phyloP scores from a whole-genome alignment of 1,140 invertebrate species.

The Charaxes varanes region DNA sequence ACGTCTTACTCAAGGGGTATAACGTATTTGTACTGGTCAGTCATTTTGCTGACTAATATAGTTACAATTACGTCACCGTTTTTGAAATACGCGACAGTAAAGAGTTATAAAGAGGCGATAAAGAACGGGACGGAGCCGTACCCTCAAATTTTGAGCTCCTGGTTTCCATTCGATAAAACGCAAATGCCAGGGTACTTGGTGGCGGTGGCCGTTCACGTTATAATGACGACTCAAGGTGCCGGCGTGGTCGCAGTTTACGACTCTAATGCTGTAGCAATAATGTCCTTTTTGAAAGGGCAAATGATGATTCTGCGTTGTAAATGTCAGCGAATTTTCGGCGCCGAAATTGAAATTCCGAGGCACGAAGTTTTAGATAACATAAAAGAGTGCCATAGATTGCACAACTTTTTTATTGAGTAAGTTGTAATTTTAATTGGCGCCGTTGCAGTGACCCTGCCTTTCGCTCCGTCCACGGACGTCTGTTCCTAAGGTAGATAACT shows the following conservation, averaged over 20 bases:
- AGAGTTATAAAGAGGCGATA: slow-evolving; percentile 30
- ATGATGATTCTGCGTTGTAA: slow-evolving; percentile 33
- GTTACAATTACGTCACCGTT: slow-evolving; percentile 30
- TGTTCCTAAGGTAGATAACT: too few relatives aligned
- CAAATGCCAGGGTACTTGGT: slow-evolving; percentile 37
- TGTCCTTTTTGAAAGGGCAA: slow-evolving; percentile 33
- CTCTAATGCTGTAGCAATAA: slow-evolving; percentile 33
- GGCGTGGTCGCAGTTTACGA: slow-evolving; percentile 39
- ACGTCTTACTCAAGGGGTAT: slow-evolving; percentile 35
- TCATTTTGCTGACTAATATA: slow-evolving; percentile 31
- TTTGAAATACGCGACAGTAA: slow-evolving; percentile 27
- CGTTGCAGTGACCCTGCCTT: too few relatives aligned
- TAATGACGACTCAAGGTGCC: slow-evolving; percentile 30
- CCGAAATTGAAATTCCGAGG: slow-evolving; percentile 4
- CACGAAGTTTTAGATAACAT: slow-evolving; percentile 29
- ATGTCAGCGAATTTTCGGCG: slow-evolving; percentile 34
- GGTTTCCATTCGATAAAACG: slow-evolving; percentile 47
- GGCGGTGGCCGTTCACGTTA: slow-evolving; percentile 26
- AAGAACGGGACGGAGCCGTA: slow-evolving; percentile 27
- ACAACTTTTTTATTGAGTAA: slow-evolving; percentile 40
- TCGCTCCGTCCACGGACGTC: too few relatives aligned
- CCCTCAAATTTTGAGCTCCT: slow-evolving; percentile 45
- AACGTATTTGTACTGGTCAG: slow-evolving; percentile 37
- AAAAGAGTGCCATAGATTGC: slow-evolving; percentile 44
- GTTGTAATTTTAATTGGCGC: too few relatives aligned